These are phyloP conservation scores for Dinoponera quadriceps DNA, from an alignment of 1,140 invertebrate species.

Conservation along the genomic window DNA sequence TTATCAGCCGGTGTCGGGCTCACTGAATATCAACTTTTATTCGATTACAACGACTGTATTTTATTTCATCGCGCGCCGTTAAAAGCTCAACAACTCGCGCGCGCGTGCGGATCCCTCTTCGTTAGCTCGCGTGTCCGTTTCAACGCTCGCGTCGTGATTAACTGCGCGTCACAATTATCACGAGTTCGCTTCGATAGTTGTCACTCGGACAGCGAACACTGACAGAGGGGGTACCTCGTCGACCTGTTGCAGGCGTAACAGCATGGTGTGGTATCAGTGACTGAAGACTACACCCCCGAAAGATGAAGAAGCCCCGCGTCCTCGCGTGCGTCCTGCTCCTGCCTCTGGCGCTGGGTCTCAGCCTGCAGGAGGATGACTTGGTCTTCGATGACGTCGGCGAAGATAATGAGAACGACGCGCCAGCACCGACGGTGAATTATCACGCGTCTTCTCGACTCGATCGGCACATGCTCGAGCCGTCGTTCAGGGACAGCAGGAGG, in stretches of 20 bases:
- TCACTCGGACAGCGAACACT: background rate
- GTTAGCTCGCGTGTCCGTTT: conserved; percentile 1
- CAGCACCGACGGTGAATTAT: conserved; percentile 50
- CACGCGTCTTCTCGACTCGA: conserved; percentile 40
- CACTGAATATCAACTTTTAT: conserved; percentile 10
- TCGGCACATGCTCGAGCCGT: conserved; percentile 15
- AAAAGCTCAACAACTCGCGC: background rate
- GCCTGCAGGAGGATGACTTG: conserved; percentile 82
- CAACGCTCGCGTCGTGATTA: background rate
- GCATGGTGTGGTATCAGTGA: conserved; percentile 81
- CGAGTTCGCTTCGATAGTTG: conserved; percentile 24
- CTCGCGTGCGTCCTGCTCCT: conserved; percentile 70
- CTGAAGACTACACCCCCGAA: conserved; percentile 68
- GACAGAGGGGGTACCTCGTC: background rate
- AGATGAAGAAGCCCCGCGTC: conserved; percentile 80
- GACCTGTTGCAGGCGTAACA: conserved; percentile 75
- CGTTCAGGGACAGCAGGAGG: conserved; percentile 42
- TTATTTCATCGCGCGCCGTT: background rate
- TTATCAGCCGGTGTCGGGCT: conserved; percentile 32
- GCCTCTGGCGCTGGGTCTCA: conserved; percentile 69
- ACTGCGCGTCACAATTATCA: conserved; percentile 24
- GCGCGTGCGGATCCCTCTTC: background rate
- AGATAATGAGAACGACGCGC: conserved; percentile 57
- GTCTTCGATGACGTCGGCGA: conserved; percentile 83
- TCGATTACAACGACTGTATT: background rate